Percentiles rank a stretch among this genome's conserved stretches.
Evolutionary conservation across 2,113 vertebrate genomes (phyloP).

Genomic region (Meles meles): DNA sequence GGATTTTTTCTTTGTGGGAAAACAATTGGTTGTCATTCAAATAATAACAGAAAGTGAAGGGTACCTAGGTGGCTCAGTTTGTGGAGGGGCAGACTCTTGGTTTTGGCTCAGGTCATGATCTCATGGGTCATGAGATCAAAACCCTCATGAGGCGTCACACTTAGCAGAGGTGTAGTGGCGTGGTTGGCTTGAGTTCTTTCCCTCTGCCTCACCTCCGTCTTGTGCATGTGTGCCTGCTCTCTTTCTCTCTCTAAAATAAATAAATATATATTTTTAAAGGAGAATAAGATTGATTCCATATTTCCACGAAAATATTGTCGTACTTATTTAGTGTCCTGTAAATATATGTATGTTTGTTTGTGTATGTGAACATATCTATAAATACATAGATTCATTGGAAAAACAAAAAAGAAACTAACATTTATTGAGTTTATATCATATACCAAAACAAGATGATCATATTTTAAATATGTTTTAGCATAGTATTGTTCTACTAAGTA

Average conservation of each 20-base stretch:
- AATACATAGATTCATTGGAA: not conserved
- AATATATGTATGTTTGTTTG: not conserved
- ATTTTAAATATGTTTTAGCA: conserved; percentile 29
- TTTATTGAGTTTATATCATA: not conserved
- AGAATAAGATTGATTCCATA: not conserved
- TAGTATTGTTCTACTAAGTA: not conserved
- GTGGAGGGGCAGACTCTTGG: not conserved
- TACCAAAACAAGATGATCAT: not conserved
- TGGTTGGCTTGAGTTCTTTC: not conserved
- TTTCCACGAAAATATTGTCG: not conserved
- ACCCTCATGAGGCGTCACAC: not conserved
- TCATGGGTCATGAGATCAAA: not conserved
- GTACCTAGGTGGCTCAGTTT: not conserved
- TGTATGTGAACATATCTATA: not conserved
- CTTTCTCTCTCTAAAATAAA: not conserved
- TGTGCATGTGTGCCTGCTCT: not conserved
- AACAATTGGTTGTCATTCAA: not conserved
- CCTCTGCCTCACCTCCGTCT: not conserved
- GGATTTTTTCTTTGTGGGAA: not conserved
- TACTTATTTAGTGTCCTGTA: not conserved
- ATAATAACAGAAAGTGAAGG: not conserved
- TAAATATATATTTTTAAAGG: not conserved
- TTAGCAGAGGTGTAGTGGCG: not conserved
- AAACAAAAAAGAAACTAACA: not conserved
- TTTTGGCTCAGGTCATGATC: not conserved